phyloP scores from a whole-genome alignment of 2,888 invertebrate genomes.

The Tortricodes alternella region DNA sequence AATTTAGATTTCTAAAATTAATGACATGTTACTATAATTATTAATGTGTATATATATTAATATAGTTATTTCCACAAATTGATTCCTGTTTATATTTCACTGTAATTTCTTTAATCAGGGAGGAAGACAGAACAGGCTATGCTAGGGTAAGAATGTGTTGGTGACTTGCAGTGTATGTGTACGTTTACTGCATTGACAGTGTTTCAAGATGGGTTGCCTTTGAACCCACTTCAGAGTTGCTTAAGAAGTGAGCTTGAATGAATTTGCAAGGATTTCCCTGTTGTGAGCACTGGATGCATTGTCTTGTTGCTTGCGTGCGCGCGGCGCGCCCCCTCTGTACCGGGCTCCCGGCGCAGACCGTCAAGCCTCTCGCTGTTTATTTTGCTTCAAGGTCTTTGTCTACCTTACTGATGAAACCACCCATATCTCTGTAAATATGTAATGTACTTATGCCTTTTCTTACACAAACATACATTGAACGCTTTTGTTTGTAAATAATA shows the following conservation, averaged over 20 bases:
- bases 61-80: constrained; percentile 38
- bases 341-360: constrained; percentile 39
- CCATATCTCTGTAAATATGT: constrained; percentile 60
- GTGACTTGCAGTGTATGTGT: constrained; percentile 71
- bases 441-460: constrained; percentile 43
- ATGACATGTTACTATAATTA: constrained; percentile 7
- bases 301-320: constrained; percentile 52
- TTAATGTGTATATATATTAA: constrained; percentile 37
- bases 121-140: constrained; percentile 82
- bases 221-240: constrained; percentile 41
- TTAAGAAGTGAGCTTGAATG: constrained; percentile 52
- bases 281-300: constrained; percentile 52
- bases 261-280: constrained; percentile 40
- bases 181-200: constrained; percentile 57
- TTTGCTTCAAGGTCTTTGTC: constrained; percentile 69
- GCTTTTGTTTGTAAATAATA: constrained; percentile 74
- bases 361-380: constrained; percentile 52
- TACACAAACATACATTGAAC: constrained; percentile 42
- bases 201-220: constrained; percentile 39
- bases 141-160: constrained; percentile 81
- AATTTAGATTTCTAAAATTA: constrained; percentile 4
- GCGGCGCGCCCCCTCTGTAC: constrained; percentile 29
- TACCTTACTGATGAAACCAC: constrained; percentile 79
- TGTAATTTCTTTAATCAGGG: constrained; percentile 81
- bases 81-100: constrained; percentile 50